A percentile compares a stretch with the other conserved stretches of the same genome.
Conservation (phyloP, 1,140 invertebrate genomes). For the Rhopalosiphum padi region DNA sequence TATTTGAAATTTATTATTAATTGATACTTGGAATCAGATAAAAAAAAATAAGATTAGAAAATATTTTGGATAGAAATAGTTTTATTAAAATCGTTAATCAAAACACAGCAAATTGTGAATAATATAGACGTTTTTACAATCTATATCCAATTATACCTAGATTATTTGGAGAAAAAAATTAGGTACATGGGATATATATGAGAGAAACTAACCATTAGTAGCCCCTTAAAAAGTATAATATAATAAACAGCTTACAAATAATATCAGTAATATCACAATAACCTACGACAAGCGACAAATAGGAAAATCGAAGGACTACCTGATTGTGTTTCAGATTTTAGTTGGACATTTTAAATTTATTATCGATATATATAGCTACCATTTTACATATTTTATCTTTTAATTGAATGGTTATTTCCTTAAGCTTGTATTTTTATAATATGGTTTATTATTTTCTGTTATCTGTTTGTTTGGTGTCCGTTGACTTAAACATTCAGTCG, state of each 20-base stretch:
- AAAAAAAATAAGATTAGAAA: neutral
- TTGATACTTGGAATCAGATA: neutral
- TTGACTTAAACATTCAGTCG: too few relatives aligned
- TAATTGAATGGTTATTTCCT: too few relatives aligned
- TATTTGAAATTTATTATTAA: neutral
- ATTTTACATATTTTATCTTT: too few relatives aligned
- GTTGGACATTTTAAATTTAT: too few relatives aligned
- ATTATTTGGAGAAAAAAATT: neutral
- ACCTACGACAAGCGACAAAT: too few relatives aligned
- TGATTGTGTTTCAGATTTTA: too few relatives aligned
- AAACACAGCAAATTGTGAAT: neutral
- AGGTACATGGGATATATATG: neutral
- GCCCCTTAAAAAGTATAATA: neutral
- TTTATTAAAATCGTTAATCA: neutral
- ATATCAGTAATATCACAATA: neutral
- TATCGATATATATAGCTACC: too few relatives aligned
- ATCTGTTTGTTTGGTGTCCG: too few relatives aligned
- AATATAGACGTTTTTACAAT: neutral
- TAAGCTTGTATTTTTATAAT: too few relatives aligned
- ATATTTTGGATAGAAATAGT: neutral
- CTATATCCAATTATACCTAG: neutral
- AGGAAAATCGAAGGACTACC: too few relatives aligned
- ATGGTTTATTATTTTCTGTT: too few relatives aligned
- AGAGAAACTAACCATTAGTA: neutral
- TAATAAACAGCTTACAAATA: neutral